Conservation (phyloP, 2,888 invertebrate species). For the Drosophila paranaensis region DNA sequence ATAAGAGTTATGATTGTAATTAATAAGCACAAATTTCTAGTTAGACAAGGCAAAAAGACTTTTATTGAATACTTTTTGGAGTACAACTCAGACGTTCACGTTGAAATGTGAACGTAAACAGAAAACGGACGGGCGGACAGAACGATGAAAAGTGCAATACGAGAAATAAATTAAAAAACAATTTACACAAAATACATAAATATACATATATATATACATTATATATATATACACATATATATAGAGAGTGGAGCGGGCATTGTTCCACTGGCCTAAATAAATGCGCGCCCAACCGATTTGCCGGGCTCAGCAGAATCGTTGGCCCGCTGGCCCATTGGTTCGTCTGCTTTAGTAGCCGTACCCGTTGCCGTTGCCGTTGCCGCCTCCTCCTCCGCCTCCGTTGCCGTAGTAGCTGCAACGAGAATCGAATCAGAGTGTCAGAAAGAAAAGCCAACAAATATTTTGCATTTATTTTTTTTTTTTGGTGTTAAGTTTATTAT, state of each 20-base stretch:
- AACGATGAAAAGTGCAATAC: conserved; percentile 34
- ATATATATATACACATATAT: not conserved
- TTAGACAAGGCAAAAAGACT: conserved; percentile 20
- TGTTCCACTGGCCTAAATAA: conserved; percentile 61
- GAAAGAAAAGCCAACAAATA: conserved; percentile 38
- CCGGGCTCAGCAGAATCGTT: conserved; percentile 56
- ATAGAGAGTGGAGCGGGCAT: conserved; percentile 21
- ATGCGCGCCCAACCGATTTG: conserved; percentile 38
- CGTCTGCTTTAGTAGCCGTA: conserved; percentile 44
- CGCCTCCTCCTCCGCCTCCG: not conserved
- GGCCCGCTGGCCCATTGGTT: conserved; percentile 22
- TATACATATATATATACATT: no score
- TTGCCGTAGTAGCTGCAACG: conserved; percentile 61
- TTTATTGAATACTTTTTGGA: conserved; percentile 42
- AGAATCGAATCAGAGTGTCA: conserved; percentile 50
- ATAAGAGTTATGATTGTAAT: not conserved
- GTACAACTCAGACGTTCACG: conserved; percentile 15
- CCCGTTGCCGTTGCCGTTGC: conserved; percentile 21
- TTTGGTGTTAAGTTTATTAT: conserved; percentile 20
- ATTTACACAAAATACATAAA: conserved; percentile 23
- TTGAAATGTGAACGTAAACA: conserved; percentile 31
- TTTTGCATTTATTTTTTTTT: conserved; percentile 61
- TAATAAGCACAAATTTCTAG: conserved; percentile 5
- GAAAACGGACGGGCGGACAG: conserved; percentile 25
- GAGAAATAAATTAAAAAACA: conserved; percentile 34